These are phyloP conservation scores for Toxotes chatareus DNA, from an alignment of 2,113 vertebrate genomes.

Conservation along the genomic window DNA sequence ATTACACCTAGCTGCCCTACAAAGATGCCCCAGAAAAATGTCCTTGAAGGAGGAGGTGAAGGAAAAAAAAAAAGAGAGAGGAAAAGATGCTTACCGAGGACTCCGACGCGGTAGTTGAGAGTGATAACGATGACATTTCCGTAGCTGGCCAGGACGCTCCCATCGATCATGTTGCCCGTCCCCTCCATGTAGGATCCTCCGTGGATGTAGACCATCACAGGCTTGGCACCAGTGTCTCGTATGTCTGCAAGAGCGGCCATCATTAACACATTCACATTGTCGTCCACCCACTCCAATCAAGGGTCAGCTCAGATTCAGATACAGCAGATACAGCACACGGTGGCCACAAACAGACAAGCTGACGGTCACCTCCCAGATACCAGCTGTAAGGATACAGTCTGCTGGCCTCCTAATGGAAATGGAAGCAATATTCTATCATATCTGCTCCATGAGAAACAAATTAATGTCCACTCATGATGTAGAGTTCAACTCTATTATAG, in stretches of 20 bases:
- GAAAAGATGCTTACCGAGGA: slow-evolving; percentile 89
- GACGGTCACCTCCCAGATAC: slow-evolving; percentile 84
- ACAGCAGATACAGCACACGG: slow-evolving; percentile 60
- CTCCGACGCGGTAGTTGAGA: slow-evolving; percentile 98
- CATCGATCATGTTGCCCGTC: slow-evolving; percentile 99
- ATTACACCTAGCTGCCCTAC: slow-evolving; percentile 72
- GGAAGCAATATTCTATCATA: slow-evolving; percentile 39
- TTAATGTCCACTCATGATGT: slow-evolving; percentile 64
- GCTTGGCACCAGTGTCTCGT: slow-evolving; percentile 98
- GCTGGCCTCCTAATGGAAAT: slow-evolving; percentile 40
- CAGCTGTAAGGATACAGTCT: slow-evolving; percentile 67
- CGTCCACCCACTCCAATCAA: slow-evolving; percentile 68
- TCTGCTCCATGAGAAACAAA: slow-evolving; percentile 59
- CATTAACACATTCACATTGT: slow-evolving; percentile 85
- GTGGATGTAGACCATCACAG: slow-evolving; percentile 99
- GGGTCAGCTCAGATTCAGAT: slow-evolving; percentile 77
- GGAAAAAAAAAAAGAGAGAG: neutral
- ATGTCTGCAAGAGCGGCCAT: slow-evolving; percentile 95
- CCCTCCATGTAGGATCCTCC: slow-evolving; percentile 99
- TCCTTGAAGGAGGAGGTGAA: slow-evolving; percentile 59
- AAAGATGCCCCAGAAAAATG: slow-evolving; percentile 76
- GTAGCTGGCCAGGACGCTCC: slow-evolving; percentile 98
- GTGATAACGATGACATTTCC: slow-evolving; percentile 99
- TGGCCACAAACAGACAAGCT: slow-evolving; percentile 72
- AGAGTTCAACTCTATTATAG: slow-evolving; percentile 49